phyloP scores from a whole-genome alignment of 2,888 invertebrate genomes.

The Troides helena region DNA sequence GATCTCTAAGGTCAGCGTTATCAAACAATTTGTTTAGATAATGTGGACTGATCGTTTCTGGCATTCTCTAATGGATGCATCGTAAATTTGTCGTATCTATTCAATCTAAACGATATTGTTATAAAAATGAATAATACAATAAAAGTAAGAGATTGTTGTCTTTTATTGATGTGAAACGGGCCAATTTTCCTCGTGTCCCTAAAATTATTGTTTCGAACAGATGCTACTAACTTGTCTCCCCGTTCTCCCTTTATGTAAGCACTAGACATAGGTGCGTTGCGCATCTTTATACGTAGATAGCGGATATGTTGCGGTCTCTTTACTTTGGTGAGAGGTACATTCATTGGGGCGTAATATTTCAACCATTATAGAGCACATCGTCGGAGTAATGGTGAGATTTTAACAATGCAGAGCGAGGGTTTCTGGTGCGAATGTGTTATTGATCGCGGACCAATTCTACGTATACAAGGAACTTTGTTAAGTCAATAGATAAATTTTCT shows the following conservation, averaged over 20 bases:
- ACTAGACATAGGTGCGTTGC: slow-evolving; percentile 9
- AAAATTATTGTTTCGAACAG: slow-evolving; percentile 41
- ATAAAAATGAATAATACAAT: background rate
- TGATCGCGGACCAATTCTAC: slow-evolving; percentile 10
- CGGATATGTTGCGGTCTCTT: slow-evolving; percentile 11
- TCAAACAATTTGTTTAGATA: no score
- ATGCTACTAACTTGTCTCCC: slow-evolving; percentile 39
- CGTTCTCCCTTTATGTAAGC: slow-evolving; percentile 23
- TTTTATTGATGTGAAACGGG: slow-evolving; percentile 1
- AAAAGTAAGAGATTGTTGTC: slow-evolving; percentile 3
- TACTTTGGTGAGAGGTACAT: background rate
- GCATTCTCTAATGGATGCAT: no score
- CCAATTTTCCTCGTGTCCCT: slow-evolving; percentile 36
- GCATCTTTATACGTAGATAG: slow-evolving; percentile 8
- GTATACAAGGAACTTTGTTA: background rate
- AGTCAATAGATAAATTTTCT: background rate
- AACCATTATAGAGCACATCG: background rate
- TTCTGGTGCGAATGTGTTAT: background rate
- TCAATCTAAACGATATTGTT: background rate
- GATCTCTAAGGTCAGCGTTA: no score
- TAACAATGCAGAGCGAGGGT: background rate
- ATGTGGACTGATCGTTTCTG: no score
- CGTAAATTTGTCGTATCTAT: no score
- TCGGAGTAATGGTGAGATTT: background rate
- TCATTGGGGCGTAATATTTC: slow-evolving; percentile 11